Base-by-base conservation (phyloP, 2,888 invertebrate genomes). In the Lordiphosa fenestrarum region DNA sequence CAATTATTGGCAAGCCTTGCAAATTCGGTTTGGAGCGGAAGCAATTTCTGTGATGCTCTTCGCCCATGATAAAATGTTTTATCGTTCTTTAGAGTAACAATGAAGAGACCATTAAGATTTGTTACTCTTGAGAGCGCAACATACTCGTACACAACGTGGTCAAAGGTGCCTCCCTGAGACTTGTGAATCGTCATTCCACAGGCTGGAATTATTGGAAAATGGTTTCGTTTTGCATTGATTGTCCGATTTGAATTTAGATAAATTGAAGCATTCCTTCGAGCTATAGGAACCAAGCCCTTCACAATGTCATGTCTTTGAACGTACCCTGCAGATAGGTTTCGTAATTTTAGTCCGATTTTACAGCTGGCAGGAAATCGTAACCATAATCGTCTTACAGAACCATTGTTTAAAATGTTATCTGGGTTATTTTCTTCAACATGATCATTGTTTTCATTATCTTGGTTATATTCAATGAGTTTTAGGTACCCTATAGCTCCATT, bases 401-500 rank as follows among this genome's bases (percentile, higher is more conserved):
- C 19, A 21, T 40, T 19, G 10, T 21, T 21, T 6, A 6, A 25
- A 25, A 25, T 25, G 25, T 25, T 6, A 6, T 25, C 6, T 6
- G 6, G 3, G 25, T 25, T 2, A 25, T 25, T 25, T 25, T 25
- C 64, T 37, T 36, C 40, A 50, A 21, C 4, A 21, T 21, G 2
- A 21, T 21, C 21, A 21, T 21, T 21, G 21, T 55, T 61, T 15
- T 13, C 42, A 35, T 37, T 52, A 54, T 52, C 44, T 19, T 47
- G 52, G 51, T 66, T 48, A 38, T 51, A 21, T 55, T 84, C 83
- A 33, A 87, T 65, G 59, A 73, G 64, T 21, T 68, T 41, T 46
- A 86, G 68, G 63, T 64, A 71, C 23, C 83, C 84, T 38, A 72
- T 61, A 21, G 80, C 78, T 23, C 85, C 81, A 66, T 86, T 86